Evolutionary conservation across 1,140 invertebrate species (phyloP), one percentile per base, ranked within the genome.

Genomic region (Pogonomyrmex barbatus): DNA sequence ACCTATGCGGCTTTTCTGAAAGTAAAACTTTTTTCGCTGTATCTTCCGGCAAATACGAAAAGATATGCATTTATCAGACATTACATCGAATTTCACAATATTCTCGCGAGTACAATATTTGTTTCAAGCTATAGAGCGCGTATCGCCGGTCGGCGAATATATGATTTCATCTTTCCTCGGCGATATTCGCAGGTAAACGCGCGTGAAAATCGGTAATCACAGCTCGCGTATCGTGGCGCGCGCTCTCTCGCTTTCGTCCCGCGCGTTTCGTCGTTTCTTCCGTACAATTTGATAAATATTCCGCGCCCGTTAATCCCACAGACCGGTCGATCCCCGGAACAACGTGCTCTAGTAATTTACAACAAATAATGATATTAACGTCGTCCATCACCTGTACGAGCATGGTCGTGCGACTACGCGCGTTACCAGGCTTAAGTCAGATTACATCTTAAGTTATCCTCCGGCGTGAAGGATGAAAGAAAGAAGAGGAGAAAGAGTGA

Each of bases 181-280:
- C 84, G 73, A 89, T 89, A 85, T 68, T 86, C 76, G 62, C 84
- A 8, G 47, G n/a, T 86, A 89, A 89, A 78, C 78, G 85, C 73
- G 88, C 88, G 39, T 89, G 89, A 82, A 90, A 90, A 89, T 88
- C 70, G 81, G 63, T 89, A 88, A 89, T 90, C 88, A 82, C 45
- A 33, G 56, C 8, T 58, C 63, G 30, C 78, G 10, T 81, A 65
- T 89, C 70, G 52, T 54, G 87, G 58, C 88, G 75, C 73, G 42
- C 67, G 17, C 17, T 30, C 47, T 70, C 68, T 52, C 62, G 58
- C 52, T 68, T 79, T 30, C 54, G 88, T 87, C 84, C 77, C 52
- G 71, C 52, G 71, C 63, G 77, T 47, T 54, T 88, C n/a, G 45
- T 17, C 56, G 56, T 76, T 58, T 78, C 60, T 60, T 68, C 76